phyloP scores from a whole-genome alignment of 2,797 vertebrate species.

The Muraenolepis orangiensis region DNA sequence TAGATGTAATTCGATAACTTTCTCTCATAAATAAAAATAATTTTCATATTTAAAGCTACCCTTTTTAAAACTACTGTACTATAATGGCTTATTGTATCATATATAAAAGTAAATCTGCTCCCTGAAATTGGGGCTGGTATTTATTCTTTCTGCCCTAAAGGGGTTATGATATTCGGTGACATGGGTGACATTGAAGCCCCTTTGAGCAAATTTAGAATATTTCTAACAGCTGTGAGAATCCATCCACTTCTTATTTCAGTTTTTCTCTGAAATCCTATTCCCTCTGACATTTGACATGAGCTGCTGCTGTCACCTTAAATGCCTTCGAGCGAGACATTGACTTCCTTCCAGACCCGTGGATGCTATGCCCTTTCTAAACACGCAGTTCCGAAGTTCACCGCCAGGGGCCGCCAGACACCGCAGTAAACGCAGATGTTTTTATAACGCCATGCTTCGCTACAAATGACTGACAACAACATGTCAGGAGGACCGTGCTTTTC shows the following conservation, averaged over 20 bases:
- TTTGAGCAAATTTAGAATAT: neutral
- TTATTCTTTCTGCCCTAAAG: neutral
- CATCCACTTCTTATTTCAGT: neutral
- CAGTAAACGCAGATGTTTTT: neutral
- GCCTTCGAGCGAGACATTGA: neutral
- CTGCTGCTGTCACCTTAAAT: neutral
- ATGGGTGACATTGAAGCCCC: neutral
- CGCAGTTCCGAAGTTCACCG: slow-evolving; percentile 9
- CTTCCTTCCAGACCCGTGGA: neutral
- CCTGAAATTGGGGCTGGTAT: neutral
- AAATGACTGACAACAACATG: slow-evolving; percentile 7
- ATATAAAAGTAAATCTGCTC: neutral
- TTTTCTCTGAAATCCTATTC: neutral
- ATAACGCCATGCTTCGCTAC: neutral
- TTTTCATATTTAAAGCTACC: too few relatives aligned
- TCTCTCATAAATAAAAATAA: too few relatives aligned
- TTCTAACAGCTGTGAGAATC: neutral
- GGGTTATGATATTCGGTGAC: neutral
- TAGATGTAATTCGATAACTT: too few relatives aligned
- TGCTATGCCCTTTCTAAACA: neutral
- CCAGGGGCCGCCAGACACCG: slow-evolving; percentile 16
- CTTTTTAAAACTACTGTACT: too few relatives aligned
- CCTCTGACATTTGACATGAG: neutral
- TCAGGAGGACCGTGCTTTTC: slow-evolving; percentile 11
- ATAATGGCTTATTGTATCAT: neutral